Evolutionary conservation across 1,140 invertebrate genomes (phyloP).

Genomic region (Rhagoletis zephyria): DNA sequence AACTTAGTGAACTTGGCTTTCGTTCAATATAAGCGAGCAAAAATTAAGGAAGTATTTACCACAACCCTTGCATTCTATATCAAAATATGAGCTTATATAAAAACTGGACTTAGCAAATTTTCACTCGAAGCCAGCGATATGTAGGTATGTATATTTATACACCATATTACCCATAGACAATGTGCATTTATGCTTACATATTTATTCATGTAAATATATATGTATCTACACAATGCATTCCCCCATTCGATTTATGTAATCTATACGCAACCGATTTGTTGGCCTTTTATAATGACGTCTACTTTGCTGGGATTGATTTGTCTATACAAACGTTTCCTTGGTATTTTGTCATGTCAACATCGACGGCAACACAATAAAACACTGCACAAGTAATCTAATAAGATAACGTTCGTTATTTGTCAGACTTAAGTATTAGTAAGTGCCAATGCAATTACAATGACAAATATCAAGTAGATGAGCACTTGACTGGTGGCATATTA

Average conservation of each 20-base stretch:
- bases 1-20: no score
- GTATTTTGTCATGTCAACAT: slow-evolving; percentile 26
- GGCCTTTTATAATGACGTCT: neutral
- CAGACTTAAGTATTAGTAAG: slow-evolving; percentile 47
- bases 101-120: no score
- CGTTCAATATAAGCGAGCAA: no score
- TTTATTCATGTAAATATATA: neutral
- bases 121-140: no score
- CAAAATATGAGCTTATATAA: no score
- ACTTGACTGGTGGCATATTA: neutral
- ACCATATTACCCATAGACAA: no score
- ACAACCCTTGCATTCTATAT: no score
- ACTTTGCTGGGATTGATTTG: slow-evolving; percentile 19
- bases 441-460: slow-evolving; percentile 52
- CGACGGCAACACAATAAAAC: neutral
- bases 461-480: slow-evolving; percentile 22
- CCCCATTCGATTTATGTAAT: neutral
- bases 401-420: slow-evolving; percentile 54
- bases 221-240: neutral
- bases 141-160: no score
- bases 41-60: no score
- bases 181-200: neutral
- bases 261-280: slow-evolving; percentile 19
- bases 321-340: neutral
- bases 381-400: slow-evolving; percentile 28